Evolutionary conservation across 2,888 invertebrate genomes (phyloP), one percentile per base, ranked within the genome.

Genomic region (Agrochola litura): DNA sequence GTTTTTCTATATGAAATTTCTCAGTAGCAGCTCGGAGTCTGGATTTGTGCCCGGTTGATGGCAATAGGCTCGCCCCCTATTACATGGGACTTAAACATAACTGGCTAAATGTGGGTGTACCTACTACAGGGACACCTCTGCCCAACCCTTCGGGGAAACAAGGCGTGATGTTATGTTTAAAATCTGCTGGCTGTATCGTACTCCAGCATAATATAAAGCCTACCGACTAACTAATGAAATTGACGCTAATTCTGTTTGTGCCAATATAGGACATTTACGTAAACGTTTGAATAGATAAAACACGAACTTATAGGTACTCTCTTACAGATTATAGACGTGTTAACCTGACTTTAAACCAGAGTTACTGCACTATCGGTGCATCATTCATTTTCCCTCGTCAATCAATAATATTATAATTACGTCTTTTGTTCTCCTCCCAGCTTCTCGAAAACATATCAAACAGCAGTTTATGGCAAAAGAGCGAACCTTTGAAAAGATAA

Each of bases 371-470:
- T 22, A 30, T 25, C 2, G 8, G 12, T 41, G 16, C 77, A 58
- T 77, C 22, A 22, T 65, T 77, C 0, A 76, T 77, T 46, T 37
- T 76, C 9, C 12, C 0, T 16, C 22, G 12, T 64, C 46, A 65
- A 12, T 65, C 49, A 58, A 64, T 41, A 41, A 41, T 70, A 56
- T 70, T 22, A 19, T 46, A 63, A 63, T 77, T 19, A 54, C 54
- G 14, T 72, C 30, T 77, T 77, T 77, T 71, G 37, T 54, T 37
- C 37, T 16, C 16, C 6, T 37, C 22, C 16, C 6, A 25, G 19
- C 52, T 25, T 52, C 16, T 54, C 1, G 12, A 52, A 46, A 80
- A 37, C 46, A n/a, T n/a, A 9, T 37, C n/a, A 6, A 19, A 10
- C 14, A 70, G 9, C 6, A 25, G n/a, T n/a, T 30, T 14, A 49